Evolutionary conservation across 1,140 invertebrate genomes (phyloP).

Genomic region (Aricia agestis): DNA sequence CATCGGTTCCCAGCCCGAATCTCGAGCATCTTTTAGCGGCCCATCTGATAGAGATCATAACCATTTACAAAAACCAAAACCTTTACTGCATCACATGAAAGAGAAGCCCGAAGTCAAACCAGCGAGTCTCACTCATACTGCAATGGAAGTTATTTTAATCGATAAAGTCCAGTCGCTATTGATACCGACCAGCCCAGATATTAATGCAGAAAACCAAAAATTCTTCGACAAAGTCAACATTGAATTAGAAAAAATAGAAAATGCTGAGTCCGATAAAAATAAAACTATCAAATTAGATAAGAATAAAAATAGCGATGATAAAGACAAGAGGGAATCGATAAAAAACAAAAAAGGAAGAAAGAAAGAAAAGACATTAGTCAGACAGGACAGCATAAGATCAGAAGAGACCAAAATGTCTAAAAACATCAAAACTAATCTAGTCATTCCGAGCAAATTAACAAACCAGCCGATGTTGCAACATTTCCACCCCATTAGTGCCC

Average conservation of each 20-base stretch:
- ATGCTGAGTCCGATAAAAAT: conserved; percentile 34
- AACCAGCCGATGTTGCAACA: conserved; percentile 55
- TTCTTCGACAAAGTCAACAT: conserved; percentile 62
- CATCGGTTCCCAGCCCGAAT: conserved; percentile 66
- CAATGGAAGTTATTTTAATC: conserved; percentile 74
- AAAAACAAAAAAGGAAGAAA: conserved; percentile 26
- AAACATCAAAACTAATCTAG: conserved; percentile 36
- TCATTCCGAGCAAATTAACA: conserved; percentile 48
- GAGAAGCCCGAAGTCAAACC: conserved; percentile 48
- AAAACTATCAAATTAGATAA: neutral
- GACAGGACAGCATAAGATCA: conserved; percentile 60
- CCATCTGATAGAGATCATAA: conserved; percentile 51
- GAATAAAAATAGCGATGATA: conserved; percentile 16
- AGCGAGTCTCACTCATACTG: conserved; percentile 63
- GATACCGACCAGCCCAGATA: conserved; percentile 53
- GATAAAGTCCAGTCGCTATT: conserved; percentile 67
- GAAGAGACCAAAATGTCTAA: conserved; percentile 60
- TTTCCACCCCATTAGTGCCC: conserved; percentile 56
- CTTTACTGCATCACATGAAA: conserved; percentile 30
- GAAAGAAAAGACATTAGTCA: conserved; percentile 42
- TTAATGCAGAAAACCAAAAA: conserved; percentile 38
- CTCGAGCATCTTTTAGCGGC: conserved; percentile 57
- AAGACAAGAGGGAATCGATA: conserved; percentile 25
- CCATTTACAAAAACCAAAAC: conserved; percentile 41
- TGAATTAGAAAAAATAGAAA: conserved; percentile 58